These are phyloP conservation scores for Cryptoprocta ferox DNA, from an alignment of 2,797 vertebrate species.

Conservation along the genomic window DNA sequence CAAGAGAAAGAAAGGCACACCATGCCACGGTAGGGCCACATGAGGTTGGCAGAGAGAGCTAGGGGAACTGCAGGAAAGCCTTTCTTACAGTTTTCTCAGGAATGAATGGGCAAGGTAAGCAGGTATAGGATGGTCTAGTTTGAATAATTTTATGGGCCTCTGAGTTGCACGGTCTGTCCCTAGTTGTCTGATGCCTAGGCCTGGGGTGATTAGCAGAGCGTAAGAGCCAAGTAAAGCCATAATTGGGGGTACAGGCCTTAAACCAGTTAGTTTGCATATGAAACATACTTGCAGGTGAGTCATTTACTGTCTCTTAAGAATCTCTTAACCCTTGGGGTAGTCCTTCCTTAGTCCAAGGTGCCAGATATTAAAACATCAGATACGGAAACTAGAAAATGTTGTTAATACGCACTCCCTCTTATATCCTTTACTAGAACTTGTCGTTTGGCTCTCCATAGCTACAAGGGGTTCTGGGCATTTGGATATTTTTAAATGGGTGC, in stretches of 20 bases:
- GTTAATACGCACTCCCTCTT: background rate
- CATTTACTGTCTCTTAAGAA: background rate
- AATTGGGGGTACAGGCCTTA: background rate
- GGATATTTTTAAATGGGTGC: background rate
- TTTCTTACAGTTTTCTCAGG: background rate
- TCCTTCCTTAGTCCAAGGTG: background rate
- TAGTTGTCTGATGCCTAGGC: background rate
- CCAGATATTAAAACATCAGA: background rate
- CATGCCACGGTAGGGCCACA: background rate
- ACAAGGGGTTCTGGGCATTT: background rate
- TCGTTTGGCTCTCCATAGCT: background rate
- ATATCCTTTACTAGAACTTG: background rate
- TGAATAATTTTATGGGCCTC: background rate
- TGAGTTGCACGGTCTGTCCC: background rate
- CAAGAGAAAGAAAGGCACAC: background rate
- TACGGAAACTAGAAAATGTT: background rate
- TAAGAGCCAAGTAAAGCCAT: background rate
- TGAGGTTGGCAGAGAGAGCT: background rate
- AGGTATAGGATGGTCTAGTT: background rate
- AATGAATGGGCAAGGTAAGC: background rate
- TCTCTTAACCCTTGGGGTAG: background rate
- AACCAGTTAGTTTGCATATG: background rate
- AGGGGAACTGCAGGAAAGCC: background rate
- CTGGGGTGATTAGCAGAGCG: background rate
- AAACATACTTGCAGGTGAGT: background rate